Evolutionary conservation across 2,888 invertebrate species (phyloP).

Genomic region (Sericinus montela): DNA sequence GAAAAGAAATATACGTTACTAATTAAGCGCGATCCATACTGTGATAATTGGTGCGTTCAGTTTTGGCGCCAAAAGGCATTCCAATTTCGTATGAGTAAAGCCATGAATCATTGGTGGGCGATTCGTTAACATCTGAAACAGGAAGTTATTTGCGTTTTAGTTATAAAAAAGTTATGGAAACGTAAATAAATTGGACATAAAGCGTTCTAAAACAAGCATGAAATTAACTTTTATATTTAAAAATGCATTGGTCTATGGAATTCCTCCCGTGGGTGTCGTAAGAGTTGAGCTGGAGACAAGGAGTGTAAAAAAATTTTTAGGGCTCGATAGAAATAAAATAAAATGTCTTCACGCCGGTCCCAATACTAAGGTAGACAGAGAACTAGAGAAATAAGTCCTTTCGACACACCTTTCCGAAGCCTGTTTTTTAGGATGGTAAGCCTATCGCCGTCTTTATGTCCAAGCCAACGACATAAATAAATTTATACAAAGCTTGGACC

Average conservation of each 20-base stretch:
- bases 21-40: conserved; percentile 26
- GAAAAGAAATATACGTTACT: conserved; percentile 4
- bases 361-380: no score
- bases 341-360: no score
- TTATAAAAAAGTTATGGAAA: background rate
- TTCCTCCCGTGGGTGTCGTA: background rate
- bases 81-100: conserved; percentile 3
- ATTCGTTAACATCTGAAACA: conserved; percentile 4
- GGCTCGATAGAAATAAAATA: no score
- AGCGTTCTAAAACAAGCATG: background rate
- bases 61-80: conserved; percentile 31
- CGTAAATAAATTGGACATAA: no score
- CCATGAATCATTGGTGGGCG: conserved; percentile 6
- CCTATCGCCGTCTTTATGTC: no score
- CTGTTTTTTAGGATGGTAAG: no score
- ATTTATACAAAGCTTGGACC: no score
- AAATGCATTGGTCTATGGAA: background rate
- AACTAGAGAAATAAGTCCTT: no score
- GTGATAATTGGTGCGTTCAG: conserved; percentile 28
- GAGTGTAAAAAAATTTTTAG: no score
- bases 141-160: conserved; percentile 5
- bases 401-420: no score
- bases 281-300: no score
- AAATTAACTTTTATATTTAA: background rate
- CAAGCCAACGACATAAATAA: no score